Evolutionary conservation across 2,888 invertebrate species (phyloP).

Genomic region (Acleris emargana): DNA sequence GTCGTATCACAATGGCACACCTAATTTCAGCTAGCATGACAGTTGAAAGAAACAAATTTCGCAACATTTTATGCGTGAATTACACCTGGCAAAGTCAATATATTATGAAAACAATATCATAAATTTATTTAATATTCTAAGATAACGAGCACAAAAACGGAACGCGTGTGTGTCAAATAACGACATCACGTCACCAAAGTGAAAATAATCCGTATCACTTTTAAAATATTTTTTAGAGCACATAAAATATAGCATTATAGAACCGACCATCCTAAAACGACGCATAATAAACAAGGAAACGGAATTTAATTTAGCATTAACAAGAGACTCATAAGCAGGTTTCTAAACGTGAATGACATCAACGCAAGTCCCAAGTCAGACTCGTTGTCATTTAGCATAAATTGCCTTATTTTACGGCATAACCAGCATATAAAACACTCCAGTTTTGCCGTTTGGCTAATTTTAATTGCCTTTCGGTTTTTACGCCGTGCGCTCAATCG

Average conservation of each 20-base stretch:
- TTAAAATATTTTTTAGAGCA: conserved; percentile 25
- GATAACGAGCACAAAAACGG: conserved; percentile 6
- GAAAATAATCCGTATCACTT: conserved; percentile 10
- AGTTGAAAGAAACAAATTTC: too few relatives aligned
- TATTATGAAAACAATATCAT: conserved; percentile 3
- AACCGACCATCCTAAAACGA: conserved; percentile 12
- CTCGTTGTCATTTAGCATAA: conserved; percentile 60
- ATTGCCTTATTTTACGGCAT: conserved; percentile 68
- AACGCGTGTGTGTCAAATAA: conserved; percentile 18
- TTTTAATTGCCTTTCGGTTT: conserved; percentile 72
- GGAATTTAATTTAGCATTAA: conserved; percentile 29
- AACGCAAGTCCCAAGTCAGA: conserved; percentile 44
- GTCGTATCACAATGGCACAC: too few relatives aligned
- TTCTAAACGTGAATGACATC: conserved; percentile 50
- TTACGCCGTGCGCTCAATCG: conserved; percentile 62
- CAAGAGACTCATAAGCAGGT: conserved; percentile 39
- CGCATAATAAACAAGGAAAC: conserved; percentile 22
- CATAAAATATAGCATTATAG: conserved; percentile 18
- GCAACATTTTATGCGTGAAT: too few relatives aligned
- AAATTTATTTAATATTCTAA: conserved; percentile 6
- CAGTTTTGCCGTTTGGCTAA: conserved; percentile 71
- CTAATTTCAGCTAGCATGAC: too few relatives aligned
- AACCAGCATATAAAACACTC: conserved; percentile 64
- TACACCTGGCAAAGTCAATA: not conserved
- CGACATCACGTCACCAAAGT: conserved; percentile 3